Conservation (phyloP, 2,888 invertebrate species). For the Sarcophaga variegata region DNA sequence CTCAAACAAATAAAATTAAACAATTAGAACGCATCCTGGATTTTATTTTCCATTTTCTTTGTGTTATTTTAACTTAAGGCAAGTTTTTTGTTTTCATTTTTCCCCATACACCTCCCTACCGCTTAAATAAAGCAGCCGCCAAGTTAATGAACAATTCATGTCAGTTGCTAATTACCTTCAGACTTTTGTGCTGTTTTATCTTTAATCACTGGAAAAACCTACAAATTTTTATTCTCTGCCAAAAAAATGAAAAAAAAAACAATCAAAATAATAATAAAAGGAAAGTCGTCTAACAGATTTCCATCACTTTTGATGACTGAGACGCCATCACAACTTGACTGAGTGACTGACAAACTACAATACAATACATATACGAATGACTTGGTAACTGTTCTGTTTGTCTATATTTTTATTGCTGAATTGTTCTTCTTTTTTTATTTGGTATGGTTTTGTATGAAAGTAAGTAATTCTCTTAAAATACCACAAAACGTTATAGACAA, state of each 20-base stretch:
- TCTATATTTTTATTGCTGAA: conserved; percentile 21
- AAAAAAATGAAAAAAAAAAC: background rate
- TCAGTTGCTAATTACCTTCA: conserved; percentile 67
- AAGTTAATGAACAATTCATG: conserved; percentile 68
- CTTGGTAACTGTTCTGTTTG: conserved; percentile 36
- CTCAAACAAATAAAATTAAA: conserved; percentile 37
- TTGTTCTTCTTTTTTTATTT: conserved; percentile 13
- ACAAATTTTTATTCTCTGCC: conserved; percentile 30
- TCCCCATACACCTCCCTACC: background rate
- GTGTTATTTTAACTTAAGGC: conserved; percentile 27
- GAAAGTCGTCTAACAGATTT: conserved; percentile 57
- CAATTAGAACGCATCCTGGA: conserved; percentile 40
- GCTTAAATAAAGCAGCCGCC: conserved; percentile 42
- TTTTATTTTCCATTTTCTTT: background rate
- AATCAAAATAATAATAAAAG: background rate
- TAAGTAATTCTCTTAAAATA: conserved; percentile 59
- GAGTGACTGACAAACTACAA: conserved; percentile 32
- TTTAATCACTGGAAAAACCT: conserved; percentile 41
- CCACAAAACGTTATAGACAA: conserved; percentile 67
- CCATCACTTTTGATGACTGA: conserved; percentile 54
- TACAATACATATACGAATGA: conserved; percentile 4
- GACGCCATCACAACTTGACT: conserved; percentile 26
- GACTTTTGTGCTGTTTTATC: conserved; percentile 55
- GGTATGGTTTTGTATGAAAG: conserved; percentile 45
- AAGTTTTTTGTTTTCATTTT: conserved; percentile 12